These are phyloP conservation scores for Rhamnusium bicolor DNA, from an alignment of 2,888 invertebrate genomes.

Conservation along the genomic window DNA sequence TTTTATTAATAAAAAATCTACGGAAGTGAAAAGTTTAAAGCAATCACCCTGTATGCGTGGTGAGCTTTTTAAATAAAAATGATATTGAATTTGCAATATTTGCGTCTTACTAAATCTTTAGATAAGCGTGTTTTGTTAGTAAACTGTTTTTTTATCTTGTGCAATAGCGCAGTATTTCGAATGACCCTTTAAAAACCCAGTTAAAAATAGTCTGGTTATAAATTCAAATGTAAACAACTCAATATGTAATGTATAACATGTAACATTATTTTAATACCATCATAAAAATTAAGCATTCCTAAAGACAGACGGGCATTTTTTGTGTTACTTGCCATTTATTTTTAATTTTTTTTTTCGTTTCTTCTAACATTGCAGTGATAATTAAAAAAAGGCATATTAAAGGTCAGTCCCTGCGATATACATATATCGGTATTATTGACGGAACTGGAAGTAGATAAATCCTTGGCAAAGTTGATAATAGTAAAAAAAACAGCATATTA, in stretches of 20 bases:
- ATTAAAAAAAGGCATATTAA: background rate
- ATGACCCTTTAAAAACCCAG: background rate
- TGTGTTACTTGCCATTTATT: too few relatives aligned
- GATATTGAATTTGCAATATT: too few relatives aligned
- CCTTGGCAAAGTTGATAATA: background rate
- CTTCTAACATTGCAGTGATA: background rate
- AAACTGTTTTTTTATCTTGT: background rate
- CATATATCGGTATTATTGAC: background rate
- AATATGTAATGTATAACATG: background rate
- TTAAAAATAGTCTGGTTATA: background rate
- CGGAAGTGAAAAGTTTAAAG: too few relatives aligned
- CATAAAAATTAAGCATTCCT: background rate
- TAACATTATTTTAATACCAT: too few relatives aligned
- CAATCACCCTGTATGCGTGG: too few relatives aligned
- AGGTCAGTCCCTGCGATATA: background rate
- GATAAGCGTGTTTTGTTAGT: background rate
- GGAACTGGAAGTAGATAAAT: constrained; percentile 29
- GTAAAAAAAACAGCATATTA: background rate
- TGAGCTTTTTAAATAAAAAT: too few relatives aligned
- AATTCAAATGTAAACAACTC: background rate
- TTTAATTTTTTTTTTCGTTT: background rate
- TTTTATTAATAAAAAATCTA: too few relatives aligned
- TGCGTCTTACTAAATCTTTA: background rate
- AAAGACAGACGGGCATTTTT: too few relatives aligned
- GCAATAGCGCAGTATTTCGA: background rate